Evolutionary conservation across 1,140 invertebrate genomes (phyloP).

Genomic region (Lordiphosa collinella): DNA sequence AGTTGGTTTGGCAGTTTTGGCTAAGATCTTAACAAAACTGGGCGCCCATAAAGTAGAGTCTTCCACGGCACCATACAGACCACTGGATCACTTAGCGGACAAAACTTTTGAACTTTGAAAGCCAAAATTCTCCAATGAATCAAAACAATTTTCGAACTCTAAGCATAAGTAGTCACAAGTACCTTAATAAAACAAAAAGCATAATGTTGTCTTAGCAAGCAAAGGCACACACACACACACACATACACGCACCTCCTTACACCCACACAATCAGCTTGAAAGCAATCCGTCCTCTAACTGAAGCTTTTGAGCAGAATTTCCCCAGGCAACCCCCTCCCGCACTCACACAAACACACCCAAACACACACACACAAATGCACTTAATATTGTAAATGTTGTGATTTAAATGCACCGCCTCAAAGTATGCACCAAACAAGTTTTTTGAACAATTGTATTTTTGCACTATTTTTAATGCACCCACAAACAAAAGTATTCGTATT

Average conservation of each 20-base stretch:
- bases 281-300: constrained; percentile 71
- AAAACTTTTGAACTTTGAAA: constrained; percentile 14
- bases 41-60: constrained; percentile 19
- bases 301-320: constrained; percentile 59
- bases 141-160: constrained; percentile 69
- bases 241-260: constrained; percentile 20
- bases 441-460: constrained; percentile 73
- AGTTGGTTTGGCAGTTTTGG: neutral
- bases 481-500: constrained; percentile 9
- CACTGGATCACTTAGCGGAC: constrained; percentile 18
- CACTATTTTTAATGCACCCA: constrained; percentile 70
- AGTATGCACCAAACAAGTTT: constrained; percentile 69
- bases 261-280: constrained; percentile 66
- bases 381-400: constrained; percentile 75
- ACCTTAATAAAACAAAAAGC: constrained; percentile 61
- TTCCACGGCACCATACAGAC: constrained; percentile 28
- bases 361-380: constrained; percentile 53
- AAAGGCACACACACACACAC: constrained; percentile 10
- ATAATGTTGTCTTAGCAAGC: constrained; percentile 25
- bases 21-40: no score
- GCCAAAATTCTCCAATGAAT: constrained; percentile 48
- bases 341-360: neutral
- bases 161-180: constrained; percentile 76
- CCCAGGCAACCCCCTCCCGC: neutral
- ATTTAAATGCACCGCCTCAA: constrained; percentile 73